Percentiles rank a stretch among this genome's conserved stretches.
Conservation (phyloP, 2,797 vertebrate species). For the Sternotherus odoratus region DNA sequence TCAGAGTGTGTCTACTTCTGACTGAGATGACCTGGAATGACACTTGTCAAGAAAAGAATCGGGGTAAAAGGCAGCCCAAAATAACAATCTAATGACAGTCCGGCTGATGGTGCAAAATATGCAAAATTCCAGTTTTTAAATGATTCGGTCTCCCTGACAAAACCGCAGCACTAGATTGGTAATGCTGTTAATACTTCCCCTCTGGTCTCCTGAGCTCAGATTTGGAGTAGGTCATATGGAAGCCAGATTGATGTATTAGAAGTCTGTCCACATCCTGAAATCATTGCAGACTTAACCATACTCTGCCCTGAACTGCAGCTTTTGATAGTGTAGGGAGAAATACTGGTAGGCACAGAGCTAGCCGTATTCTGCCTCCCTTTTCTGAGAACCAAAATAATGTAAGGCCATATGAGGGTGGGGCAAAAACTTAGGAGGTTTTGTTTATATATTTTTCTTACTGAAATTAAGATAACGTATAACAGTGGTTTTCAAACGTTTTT, state of each 20-base stretch:
- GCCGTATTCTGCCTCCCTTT: neutral
- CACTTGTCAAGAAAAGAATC: constrained; percentile 40
- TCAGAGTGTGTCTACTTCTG: constrained; percentile 48
- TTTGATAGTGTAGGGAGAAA: fast-evolving
- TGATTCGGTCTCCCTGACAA: neutral
- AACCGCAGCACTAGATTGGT: neutral
- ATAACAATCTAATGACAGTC: neutral
- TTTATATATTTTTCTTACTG: neutral
- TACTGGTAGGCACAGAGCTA: neutral
- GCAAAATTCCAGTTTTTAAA: constrained; percentile 1
- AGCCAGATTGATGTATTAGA: neutral
- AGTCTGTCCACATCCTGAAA: neutral
- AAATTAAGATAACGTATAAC: neutral
- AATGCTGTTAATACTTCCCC: neutral
- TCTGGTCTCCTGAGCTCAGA: constrained; percentile 24
- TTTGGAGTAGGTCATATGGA: neutral
- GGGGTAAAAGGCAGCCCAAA: constrained; percentile 28
- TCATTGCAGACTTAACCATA: neutral
- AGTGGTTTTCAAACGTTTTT: too few relatives aligned
- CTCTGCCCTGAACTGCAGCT: neutral
- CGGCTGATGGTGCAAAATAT: neutral
- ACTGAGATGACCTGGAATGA: constrained; percentile 44
- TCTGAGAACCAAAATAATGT: neutral
- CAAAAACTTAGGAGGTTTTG: neutral
- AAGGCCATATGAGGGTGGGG: neutral